Percentiles rank a stretch among this genome's conserved stretches.
phyloP scores from a whole-genome alignment of 2,888 invertebrate genomes.

The Nephrotoma flavescens region DNA sequence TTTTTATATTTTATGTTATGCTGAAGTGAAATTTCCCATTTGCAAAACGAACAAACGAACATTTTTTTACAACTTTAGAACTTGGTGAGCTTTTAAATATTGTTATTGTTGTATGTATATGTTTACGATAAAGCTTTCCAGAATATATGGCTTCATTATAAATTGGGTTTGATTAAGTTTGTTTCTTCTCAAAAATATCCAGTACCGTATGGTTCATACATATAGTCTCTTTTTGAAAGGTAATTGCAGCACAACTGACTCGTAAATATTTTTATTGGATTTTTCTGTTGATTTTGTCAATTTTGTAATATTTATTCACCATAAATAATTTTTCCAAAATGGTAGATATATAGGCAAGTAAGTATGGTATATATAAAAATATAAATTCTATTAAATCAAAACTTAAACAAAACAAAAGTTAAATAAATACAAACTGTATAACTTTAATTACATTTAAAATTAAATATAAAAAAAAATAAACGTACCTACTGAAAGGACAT shows the following conservation, averaged over 20 bases:
- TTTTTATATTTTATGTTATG: background rate
- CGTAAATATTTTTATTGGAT: background rate
- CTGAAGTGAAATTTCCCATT: background rate
- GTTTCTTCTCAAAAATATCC: background rate
- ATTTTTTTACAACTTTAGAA: background rate
- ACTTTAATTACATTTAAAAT: background rate
- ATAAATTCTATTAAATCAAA: background rate
- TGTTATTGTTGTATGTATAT: background rate
- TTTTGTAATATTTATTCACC: background rate
- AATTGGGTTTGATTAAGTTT: background rate
- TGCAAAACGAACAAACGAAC: background rate
- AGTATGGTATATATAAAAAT: background rate
- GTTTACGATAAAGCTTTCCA: background rate
- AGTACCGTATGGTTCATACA: background rate
- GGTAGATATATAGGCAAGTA: background rate
- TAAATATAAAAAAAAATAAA: background rate
- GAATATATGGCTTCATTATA: background rate
- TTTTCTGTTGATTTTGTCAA: background rate
- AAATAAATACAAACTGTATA: background rate
- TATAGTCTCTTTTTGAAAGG: background rate
- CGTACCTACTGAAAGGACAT: background rate
- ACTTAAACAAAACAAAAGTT: background rate
- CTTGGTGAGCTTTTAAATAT: background rate
- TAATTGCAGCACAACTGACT: background rate
- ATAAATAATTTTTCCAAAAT: background rate